Evolutionary conservation across 2,888 invertebrate species (phyloP), one percentile per base, ranked within the genome.

Genomic region (Physocephala rufipes): DNA sequence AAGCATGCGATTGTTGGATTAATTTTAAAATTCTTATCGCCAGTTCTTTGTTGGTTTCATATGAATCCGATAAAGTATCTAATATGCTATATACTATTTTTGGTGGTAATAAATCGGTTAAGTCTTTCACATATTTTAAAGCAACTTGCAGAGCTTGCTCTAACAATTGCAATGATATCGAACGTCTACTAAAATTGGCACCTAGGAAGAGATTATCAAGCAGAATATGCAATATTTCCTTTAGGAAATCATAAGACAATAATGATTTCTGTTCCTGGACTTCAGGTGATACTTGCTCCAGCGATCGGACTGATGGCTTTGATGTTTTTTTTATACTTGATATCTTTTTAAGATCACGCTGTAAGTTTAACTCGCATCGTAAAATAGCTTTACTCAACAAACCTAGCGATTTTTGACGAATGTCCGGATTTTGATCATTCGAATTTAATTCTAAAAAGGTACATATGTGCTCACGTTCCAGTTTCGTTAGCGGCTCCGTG

Each of bases 1-100:
- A 69, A 0, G 79, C 62, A 12, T 77, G 72, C 13, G 72, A 45
- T 4, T 76, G 78, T 2, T 82, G 81, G 58, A 81, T 72, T 0
- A 82, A 78, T 16, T 84, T 84, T 13, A 93, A 83, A 66, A 94
- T 86, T 2, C 88, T 86, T 13, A 91, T 86, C 0, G 92, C 90
- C 69, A 91, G 82, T 0, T 87, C 87, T 82, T 95, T 94, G 82
- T 94, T 95, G 12, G 87, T 87, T 82, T 95, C 95, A 78, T 93
- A 95, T 13, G 91, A 90, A 81, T 95, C 95, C 30, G 88, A 87
- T n/a, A 94, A 81, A 68, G 88, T 88, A 1, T 86, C 78, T 47
- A 90, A 82, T 21, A 86, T 55, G 2, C 73, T 75, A 2, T 67
- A 2, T 7, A 78, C 36, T 0, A 78, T 72, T 45, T 78, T 71